phyloP scores from a whole-genome alignment of 2,797 vertebrate species.

The Cuculus canorus region DNA sequence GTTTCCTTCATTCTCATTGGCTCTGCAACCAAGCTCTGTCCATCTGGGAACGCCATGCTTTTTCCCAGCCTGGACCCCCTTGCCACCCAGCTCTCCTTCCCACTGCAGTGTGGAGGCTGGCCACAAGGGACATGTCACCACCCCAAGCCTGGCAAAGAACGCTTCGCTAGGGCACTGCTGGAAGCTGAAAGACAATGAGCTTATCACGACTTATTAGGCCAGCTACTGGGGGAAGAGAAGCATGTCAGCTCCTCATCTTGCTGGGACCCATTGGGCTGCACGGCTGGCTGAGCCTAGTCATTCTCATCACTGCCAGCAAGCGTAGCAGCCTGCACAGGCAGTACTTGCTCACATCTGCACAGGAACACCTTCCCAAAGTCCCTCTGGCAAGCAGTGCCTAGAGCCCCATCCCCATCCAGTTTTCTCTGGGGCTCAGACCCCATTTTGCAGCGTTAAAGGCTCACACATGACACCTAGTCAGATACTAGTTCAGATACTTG shows the following conservation, averaged over 20 bases:
- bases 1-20: not conserved
- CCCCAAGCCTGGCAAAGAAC: not conserved
- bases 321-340: not conserved
- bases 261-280: not conserved
- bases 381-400: not conserved
- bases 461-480: not conserved
- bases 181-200: not conserved
- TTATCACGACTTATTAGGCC: not conserved
- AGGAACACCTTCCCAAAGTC: not conserved
- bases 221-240: not conserved
- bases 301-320: not conserved
- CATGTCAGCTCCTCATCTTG: rapidly evolving
- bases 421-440: not conserved
- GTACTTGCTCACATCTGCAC: rapidly evolving
- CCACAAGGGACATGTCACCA: not conserved
- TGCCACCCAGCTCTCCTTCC: not conserved
- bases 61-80: not conserved
- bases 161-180: not conserved
- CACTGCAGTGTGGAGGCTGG: rapidly evolving
- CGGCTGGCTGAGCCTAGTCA: not conserved
- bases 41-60: not conserved
- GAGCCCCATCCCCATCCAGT: not conserved
- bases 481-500: not conserved
- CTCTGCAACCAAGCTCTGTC: not conserved
- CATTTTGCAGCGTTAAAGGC: not conserved